Evolutionary conservation across 2,888 invertebrate genomes (phyloP), one percentile per base, ranked within the genome.

Genomic region (Torymus texanus): DNA sequence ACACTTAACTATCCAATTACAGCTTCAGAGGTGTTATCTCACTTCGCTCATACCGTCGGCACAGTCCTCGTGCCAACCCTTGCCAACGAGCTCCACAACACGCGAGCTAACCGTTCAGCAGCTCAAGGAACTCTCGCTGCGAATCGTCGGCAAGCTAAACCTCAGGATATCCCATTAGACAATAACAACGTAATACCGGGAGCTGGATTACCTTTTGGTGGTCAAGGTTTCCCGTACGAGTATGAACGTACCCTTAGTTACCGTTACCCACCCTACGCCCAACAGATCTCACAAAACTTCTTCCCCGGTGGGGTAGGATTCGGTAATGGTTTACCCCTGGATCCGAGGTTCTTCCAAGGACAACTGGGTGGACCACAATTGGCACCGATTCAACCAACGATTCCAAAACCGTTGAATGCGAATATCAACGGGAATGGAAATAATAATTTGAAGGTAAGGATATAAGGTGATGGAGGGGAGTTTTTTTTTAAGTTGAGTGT

Each of bases 11-110:
- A 41, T 8, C 41, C 8, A 14, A 5, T 65, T 67, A 0, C 79
- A 82, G 81, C 79, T 10, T 50, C 79, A 24, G 81, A 82, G 16
- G 65, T 63, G 21, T 65, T 82, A 1, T 62, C 79, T 1, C 66
- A 77, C 55, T 79, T 82, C 41, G 78, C 78, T 0, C 79, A 21
- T 11, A 68, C 77, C 0, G 56, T 81, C 1, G 77, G 77, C 11
- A 21, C 79, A 2, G 73, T 63, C 3, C 59, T 75, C 12, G 72
- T 21, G 0, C 78, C 81, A 2, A 29, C 81, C 79, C 51, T 83
- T 70, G 41, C 82, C 82, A 5, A 67, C 76, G 13, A 59, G 51
- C 41, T 41, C 41, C 41, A 56, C 18, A 62, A 16, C n/a, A 14
- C 66, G 0, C 73, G 73, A 10, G 12, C 53, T 2, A 73, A 74